phyloP scores from a whole-genome alignment of 2,797 vertebrate genomes.

The Ptychobarbus kaznakovi region DNA sequence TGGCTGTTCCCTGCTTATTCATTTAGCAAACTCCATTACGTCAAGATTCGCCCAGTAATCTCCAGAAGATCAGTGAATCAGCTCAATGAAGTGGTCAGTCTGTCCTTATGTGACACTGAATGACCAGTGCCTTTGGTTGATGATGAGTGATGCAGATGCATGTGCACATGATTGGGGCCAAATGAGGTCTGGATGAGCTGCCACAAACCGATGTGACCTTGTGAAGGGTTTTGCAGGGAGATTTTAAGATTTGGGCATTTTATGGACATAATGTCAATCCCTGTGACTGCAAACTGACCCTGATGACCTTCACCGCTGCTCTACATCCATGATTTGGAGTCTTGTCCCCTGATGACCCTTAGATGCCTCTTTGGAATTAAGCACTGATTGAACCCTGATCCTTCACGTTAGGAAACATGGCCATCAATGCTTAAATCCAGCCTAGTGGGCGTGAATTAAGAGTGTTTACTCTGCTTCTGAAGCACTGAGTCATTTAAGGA shows the following conservation, averaged over 20 bases:
- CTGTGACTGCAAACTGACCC: background rate
- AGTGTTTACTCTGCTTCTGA: background rate
- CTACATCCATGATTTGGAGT: background rate
- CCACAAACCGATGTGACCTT: background rate
- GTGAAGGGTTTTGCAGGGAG: background rate
- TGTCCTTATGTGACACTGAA: constrained; percentile 32
- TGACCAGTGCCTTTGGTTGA: constrained; percentile 7
- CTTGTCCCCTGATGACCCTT: constrained; percentile 6
- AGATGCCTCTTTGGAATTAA: constrained; percentile 16
- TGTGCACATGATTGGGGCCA: background rate
- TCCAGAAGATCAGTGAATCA: constrained; percentile 50
- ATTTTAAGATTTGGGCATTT: constrained; percentile 30
- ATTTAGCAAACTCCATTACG: constrained; percentile 46
- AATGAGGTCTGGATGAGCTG: background rate
- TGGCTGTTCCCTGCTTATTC: constrained; percentile 21
- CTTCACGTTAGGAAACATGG: constrained; percentile 21
- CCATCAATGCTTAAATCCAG: constrained; percentile 1
- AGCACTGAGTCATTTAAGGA: constrained; percentile 32
- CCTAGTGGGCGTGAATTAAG: constrained; percentile 23
- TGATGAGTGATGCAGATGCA: background rate
- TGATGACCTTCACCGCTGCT: background rate
- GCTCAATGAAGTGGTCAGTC: constrained; percentile 46
- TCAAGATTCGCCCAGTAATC: constrained; percentile 47
- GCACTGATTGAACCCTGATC: constrained; percentile 25
- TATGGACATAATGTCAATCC: constrained; percentile 21